Evolutionary conservation across 1,140 invertebrate genomes (phyloP), one percentile per base, ranked within the genome.

Genomic region (Wiebesia pumilae): DNA sequence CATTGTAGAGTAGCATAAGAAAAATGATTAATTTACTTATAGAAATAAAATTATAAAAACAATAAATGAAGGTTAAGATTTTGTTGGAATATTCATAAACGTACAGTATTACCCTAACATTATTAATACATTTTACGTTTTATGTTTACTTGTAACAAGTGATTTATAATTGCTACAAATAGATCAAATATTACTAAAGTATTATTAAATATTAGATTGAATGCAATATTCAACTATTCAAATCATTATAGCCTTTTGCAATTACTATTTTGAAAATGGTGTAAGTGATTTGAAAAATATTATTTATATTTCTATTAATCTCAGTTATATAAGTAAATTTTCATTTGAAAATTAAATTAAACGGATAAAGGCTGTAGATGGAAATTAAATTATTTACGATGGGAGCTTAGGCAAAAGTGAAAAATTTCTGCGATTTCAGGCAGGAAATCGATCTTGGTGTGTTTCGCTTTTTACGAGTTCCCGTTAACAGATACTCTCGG

Each of bases 401-500:
- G 35, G 84, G 30, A 33, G 71, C 84, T 43, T 65, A 85, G 82
- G 35, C 83, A 73, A 81, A 87, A 73, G 75, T 24, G n/a, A 84
- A 84, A 84, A 84, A 51, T 79, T 79, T 79, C 75, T 62, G 75
- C 73, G 62, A 79, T 79, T 67, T 65, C 58, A 9, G 78, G 73
- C 73, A 67, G 83, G 73, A 84, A 84, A 84, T 84, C 83, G 73
- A 84, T 84, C 73, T 38, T 24, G 83, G 51, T 84, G 54, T 58
- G n/a, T 84, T 84, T 84, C 38, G 58, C 54, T 79, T 79, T 84
- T 84, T 79, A 69, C 75, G 75, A 79, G 12, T 73, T 54, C 38
- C 24, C 47, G 16, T 16, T 38, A 40, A 33, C 30, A 71, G 12
- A 75, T 83, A 75, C 71, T 84, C 51, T 65, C n/a, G 40, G 35